Evolutionary conservation across 2,888 invertebrate genomes (phyloP).

Genomic region (Conchocele bisecta): DNA sequence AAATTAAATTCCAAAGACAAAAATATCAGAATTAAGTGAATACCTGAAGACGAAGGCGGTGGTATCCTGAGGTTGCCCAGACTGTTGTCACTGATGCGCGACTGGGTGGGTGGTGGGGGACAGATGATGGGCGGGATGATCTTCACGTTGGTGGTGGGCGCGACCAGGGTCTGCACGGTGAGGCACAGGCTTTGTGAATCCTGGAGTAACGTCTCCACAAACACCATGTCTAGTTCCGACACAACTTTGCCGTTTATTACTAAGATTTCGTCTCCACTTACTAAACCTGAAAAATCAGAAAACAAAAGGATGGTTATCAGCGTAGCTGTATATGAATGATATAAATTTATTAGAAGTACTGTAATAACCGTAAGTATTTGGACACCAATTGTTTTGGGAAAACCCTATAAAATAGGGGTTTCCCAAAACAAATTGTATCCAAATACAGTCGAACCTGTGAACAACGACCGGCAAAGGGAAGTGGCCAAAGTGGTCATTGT

Average conservation of each 20-base stretch:
- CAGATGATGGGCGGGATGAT: conserved; percentile 94
- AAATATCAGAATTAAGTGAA: not conserved
- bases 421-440: no score
- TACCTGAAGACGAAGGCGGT: conserved; percentile 86
- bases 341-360: no score
- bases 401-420: no score
- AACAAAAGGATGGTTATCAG: no score
- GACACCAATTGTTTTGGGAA: no score
- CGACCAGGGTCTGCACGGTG: conserved; percentile 96
- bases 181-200: conserved; percentile 96
- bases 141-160: conserved; percentile 81
- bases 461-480: no score
- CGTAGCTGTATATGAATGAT: no score
- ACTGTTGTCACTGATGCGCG: conserved; percentile 88
- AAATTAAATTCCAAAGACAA: not conserved
- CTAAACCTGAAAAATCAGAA: conserved; percentile 88
- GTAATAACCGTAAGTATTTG: no score
- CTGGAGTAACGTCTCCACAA: conserved; percentile 97
- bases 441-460: no score
- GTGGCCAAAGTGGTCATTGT: no score
- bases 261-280: conserved; percentile 99
- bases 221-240: conserved; percentile 99
- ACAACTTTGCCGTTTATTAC: conserved; percentile 99
- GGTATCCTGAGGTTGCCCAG: conserved; percentile 98
- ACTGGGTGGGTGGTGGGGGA: conserved; percentile 93